phyloP scores from a whole-genome alignment of 2,113 vertebrate species.

The Psilopogon haemacephalus region DNA sequence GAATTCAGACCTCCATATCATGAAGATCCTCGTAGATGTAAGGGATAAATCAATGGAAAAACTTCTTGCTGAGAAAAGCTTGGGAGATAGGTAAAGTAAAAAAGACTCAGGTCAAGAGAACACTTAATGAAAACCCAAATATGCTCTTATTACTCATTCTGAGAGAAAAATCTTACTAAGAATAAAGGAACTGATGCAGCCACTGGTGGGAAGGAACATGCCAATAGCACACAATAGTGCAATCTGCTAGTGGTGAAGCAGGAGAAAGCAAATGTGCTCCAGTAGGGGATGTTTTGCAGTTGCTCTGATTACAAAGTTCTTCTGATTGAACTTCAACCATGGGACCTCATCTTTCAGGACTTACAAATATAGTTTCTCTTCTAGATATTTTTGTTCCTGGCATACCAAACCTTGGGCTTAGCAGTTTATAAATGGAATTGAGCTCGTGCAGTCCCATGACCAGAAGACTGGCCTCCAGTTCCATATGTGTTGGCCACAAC shows the following conservation, averaged over 20 bases:
- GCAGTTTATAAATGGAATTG: neutral
- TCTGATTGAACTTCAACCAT: neutral
- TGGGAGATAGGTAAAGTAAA: neutral
- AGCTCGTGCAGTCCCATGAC: neutral
- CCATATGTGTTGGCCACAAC: no score
- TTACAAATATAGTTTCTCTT: neutral
- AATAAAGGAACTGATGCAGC: neutral
- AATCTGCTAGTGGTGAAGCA: neutral
- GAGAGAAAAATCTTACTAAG: neutral
- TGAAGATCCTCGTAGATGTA: neutral
- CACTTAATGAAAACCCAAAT: neutral
- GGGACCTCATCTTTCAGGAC: neutral
- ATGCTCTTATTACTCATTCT: neutral
- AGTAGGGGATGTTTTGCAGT: neutral
- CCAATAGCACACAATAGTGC: neutral
- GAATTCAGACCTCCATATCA: neutral
- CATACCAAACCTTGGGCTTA: neutral
- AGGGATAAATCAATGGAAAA: neutral
- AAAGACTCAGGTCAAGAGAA: neutral
- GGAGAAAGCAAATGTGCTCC: neutral
- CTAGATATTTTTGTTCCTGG: neutral
- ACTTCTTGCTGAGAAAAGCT: neutral
- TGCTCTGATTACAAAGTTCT: neutral
- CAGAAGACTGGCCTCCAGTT: neutral
- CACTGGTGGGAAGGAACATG: neutral